These are phyloP conservation scores for Rapana venosa DNA, from an alignment of 2,888 invertebrate species.

Conservation along the genomic window DNA sequence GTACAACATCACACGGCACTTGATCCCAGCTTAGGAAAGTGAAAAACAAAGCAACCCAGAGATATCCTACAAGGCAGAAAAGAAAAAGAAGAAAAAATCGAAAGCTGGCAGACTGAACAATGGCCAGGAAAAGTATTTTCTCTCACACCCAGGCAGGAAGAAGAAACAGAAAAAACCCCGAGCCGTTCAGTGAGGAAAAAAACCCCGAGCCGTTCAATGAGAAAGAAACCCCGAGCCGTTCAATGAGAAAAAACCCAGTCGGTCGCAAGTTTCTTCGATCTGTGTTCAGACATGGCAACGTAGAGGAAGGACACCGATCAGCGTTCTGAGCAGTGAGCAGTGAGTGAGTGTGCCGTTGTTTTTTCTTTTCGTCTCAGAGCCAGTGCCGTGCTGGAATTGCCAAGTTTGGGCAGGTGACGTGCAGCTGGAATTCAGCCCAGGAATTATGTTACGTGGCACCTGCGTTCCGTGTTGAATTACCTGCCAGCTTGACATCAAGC, in stretches of 20 bases:
- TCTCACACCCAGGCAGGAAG: background rate
- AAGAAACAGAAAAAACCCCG: background rate
- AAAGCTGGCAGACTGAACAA: background rate
- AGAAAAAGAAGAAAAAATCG: background rate
- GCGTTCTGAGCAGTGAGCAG: background rate
- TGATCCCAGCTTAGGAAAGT: background rate
- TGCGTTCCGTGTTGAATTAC: background rate
- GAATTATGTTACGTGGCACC: background rate
- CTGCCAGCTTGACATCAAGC: background rate
- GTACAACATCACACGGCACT: no score
- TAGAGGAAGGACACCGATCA: background rate
- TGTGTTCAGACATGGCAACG: background rate
- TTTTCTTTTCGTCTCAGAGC: no score
- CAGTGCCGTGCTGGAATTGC: background rate
- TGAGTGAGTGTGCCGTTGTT: background rate
- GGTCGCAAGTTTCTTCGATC: background rate
- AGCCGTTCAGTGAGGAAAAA: background rate
- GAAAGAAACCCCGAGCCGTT: background rate
- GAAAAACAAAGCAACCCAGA: background rate
- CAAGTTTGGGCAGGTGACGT: background rate
- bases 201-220: background rate
- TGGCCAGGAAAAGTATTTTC: background rate
- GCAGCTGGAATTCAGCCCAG: background rate
- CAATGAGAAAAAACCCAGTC: background rate
- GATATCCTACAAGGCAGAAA: background rate